Evolutionary conservation across 1,140 invertebrate genomes (phyloP), one percentile per base, ranked within the genome.

Genomic region (Maconellicoccus hirsutus): DNA sequence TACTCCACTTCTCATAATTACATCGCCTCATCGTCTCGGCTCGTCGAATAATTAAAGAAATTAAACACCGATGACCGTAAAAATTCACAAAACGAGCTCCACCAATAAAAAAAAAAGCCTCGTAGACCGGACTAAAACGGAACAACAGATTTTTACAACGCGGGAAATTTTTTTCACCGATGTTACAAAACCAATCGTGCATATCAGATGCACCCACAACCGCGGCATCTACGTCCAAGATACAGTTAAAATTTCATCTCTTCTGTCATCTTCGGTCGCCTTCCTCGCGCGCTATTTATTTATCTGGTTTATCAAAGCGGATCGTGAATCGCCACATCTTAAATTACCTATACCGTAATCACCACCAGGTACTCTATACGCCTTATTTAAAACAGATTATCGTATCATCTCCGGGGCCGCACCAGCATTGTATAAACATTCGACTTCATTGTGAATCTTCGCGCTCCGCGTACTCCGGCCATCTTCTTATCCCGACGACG

Each of bases 281-380:
- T 52, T 14, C 6, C 6, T 8, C 22, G 16, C 6, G 10, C 14
- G 14, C 25, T 66, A 66, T 66, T 66, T 66, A 66, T 66, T 66
- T 66, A 66, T 66, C 10, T 66, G 14, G 61, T 25, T 66, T 16
- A 66, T 66, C 25, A 66, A 66, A 66, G 22, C 61, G 61, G 25
- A 66, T 6, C 61, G 61, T 66, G 61, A 66, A 66, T 66, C 25
- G 61, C 61, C 7, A 66, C 19, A 66, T 25, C 42, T 4, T 25
- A 25, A 66, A 66, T 66, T 66, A 66, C 61, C 61, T 22, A 22
- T 66, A 66, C 61, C 61, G 61, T 66, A 66, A 66, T 66, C 29
- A 52, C 12, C 10, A 4, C n/a, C 42, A 38, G 33, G 33, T 19
- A 8, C 10, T 19, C n/a, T 52, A 52, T 52, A 33, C 29, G 12